These are phyloP conservation scores for Drepanosiphum platanoidis DNA, from an alignment of 2,888 invertebrate species.

Conservation along the genomic window DNA sequence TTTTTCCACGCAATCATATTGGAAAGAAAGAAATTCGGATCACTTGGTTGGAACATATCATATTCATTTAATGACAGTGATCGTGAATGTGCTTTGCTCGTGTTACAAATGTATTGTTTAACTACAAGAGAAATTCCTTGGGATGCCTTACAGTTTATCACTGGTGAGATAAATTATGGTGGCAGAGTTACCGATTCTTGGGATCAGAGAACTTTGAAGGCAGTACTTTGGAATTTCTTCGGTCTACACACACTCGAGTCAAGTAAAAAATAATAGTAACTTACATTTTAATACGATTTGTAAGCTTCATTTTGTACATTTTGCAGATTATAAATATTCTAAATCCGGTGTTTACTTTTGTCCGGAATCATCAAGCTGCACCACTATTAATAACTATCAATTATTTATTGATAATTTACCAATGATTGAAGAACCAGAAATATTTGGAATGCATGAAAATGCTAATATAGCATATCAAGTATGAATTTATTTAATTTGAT, in stretches of 20 bases:
- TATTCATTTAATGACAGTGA: constrained; percentile 96
- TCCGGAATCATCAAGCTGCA: constrained; percentile 70
- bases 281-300: constrained; percentile 63
- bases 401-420: constrained; percentile 81
- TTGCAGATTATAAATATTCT: constrained; percentile 75
- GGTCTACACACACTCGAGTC: constrained; percentile 74
- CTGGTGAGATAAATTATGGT: constrained; percentile 93
- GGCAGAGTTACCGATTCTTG: constrained; percentile 94
- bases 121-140: constrained; percentile 76
- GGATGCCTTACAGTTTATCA: constrained; percentile 90
- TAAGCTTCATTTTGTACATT: constrained; percentile 42
- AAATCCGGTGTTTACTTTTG: constrained; percentile 82
- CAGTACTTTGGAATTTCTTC: constrained; percentile 83
- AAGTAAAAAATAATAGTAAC: constrained; percentile 55
- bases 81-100: constrained; percentile 67
- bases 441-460: constrained; percentile 95
- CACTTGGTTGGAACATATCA: constrained; percentile 90
- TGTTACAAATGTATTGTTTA: constrained; percentile 38
- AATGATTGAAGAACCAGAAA: constrained; percentile 73
- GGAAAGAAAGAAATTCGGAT: constrained; percentile 90
- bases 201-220: constrained; percentile 88
- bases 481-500: constrained; percentile 13
- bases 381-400: constrained; percentile 74
- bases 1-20: constrained; percentile 94
- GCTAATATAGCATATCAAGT: constrained; percentile 80